Base-by-base conservation (phyloP, 2,888 invertebrate species). In the Aphelenchoides bicaudatus region DNA sequence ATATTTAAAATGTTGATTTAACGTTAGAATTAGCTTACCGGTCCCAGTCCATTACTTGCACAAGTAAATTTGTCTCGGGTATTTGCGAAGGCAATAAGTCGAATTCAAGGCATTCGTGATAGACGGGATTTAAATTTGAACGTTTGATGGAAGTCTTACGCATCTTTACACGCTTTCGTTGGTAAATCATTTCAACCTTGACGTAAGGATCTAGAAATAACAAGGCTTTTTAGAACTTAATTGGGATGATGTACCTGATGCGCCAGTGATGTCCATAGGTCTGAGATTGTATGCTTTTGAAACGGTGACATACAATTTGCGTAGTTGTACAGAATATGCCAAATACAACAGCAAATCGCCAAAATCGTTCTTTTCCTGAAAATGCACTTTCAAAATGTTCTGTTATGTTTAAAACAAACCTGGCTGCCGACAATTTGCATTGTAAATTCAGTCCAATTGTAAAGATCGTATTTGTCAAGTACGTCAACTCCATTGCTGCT, bases 201-300 rank as follows among this genome's bases (percentile, higher is more conserved):
- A 92, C 90, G 81, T 91, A 93, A 0, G 93, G 92, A 85, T 93
- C 93, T 87, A 52, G 52, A n/a, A n/a, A n/a, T 52, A 13, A 50
- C 52, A 10, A 19, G n/a, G 47, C 47, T 46, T 46, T n/a, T 46
- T 46, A n/a, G 16, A 23, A 46, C 16, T 46, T 2, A 21, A 30
- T 46, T 19, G n/a, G 38, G 6, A 47, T 23, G 47, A 13, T 58
- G 80, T 78, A 89, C 90, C 90, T 72, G 90, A 91, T 29, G 89
- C 88, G 68, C 91, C 92, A 34, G 90, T 90, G 73, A 91, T 90
- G 78, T 91, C 92, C 86, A 91, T 91, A 29, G 91, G 89, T 79
- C 90, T 88, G 19, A 93, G 83, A 79, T 91, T 90, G 66, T 91
- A 85, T 0, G 89, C 91, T 81, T 92, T 92, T 69, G 92, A 89